These are phyloP conservation scores for Andricus grossulariae DNA, from an alignment of 1,140 invertebrate genomes.

Conservation along the genomic window DNA sequence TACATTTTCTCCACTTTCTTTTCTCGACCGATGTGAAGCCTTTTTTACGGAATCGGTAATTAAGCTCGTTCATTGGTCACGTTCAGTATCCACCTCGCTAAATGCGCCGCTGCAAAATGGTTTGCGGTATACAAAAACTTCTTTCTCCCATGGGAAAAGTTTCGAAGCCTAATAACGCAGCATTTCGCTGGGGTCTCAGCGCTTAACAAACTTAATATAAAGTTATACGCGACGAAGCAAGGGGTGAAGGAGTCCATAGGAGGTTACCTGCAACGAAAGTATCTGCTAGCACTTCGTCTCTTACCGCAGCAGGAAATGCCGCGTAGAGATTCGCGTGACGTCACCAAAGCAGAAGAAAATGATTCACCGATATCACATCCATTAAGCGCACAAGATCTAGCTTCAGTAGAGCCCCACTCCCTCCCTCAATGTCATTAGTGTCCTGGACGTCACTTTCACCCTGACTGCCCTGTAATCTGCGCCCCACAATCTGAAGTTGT, in stretches of 20 bases:
- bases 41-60: background rate
- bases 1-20: background rate
- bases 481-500: no score
- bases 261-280: background rate
- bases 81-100: background rate
- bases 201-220: background rate
- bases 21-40: background rate
- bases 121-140: background rate
- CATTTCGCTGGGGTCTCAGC: background rate
- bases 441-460: no score
- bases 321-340: rapidly evolving
- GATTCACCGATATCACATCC: no score
- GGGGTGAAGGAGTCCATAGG: background rate
- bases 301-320: no score
- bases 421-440: no score
- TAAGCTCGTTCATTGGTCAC: background rate
- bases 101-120: background rate
- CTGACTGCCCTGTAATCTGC: no score
- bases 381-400: no score
- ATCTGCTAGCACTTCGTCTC: no score
- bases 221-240: background rate
- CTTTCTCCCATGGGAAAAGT: background rate
- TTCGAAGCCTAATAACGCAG: background rate
- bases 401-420: no score
- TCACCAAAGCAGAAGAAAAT: no score